Percentiles rank a stretch among this genome's conserved stretches.
These are phyloP conservation scores for Conchocele bisecta DNA, from an alignment of 2,888 invertebrate genomes.

Conservation along the genomic window DNA sequence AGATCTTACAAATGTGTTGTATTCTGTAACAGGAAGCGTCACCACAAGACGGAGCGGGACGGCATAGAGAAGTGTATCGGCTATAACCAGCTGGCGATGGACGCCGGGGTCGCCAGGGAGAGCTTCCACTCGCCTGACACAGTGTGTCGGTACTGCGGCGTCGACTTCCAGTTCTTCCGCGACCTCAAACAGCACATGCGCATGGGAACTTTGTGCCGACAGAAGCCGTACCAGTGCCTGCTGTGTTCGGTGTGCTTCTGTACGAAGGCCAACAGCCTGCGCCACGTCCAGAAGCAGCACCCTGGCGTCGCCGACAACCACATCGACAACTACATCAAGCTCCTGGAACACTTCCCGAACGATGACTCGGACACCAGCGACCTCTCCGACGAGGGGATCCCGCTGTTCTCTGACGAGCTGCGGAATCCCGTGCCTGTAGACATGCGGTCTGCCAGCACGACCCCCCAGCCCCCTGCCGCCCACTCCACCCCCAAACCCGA, in stretches of 20 bases:
- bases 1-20: too few species aligned
- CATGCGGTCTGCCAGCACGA: conserved; percentile 27
- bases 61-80: conserved; percentile 93
- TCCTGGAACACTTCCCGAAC: conserved; percentile 59
- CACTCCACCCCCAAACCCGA: conserved; percentile 60
- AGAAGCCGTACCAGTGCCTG: conserved; percentile 82
- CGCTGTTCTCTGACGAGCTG: conserved; percentile 51
- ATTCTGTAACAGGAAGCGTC: conserved; percentile 89
- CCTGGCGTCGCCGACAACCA: conserved; percentile 69
- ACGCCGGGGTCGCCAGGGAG: conserved; percentile 54
- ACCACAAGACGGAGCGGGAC: conserved; percentile 92
- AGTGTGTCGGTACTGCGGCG: conserved; percentile 83
- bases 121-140: conserved; percentile 80
- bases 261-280: conserved; percentile 82
- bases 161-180: conserved; percentile 82
- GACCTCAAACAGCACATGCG: conserved; percentile 83
- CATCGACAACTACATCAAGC: conserved; percentile 72
- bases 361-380: conserved; percentile 52
- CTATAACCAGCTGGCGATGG: conserved; percentile 75
- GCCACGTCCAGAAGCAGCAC: conserved; percentile 82
- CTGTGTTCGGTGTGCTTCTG: conserved; percentile 82
- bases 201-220: conserved; percentile 79
- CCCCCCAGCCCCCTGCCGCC: conserved; percentile 61
- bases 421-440: conserved; percentile 22
- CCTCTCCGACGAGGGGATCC: conserved; percentile 60